Evolutionary conservation across 2,888 invertebrate species (phyloP), one percentile per base, ranked within the genome.

Genomic region (Cheilosia impressa): DNA sequence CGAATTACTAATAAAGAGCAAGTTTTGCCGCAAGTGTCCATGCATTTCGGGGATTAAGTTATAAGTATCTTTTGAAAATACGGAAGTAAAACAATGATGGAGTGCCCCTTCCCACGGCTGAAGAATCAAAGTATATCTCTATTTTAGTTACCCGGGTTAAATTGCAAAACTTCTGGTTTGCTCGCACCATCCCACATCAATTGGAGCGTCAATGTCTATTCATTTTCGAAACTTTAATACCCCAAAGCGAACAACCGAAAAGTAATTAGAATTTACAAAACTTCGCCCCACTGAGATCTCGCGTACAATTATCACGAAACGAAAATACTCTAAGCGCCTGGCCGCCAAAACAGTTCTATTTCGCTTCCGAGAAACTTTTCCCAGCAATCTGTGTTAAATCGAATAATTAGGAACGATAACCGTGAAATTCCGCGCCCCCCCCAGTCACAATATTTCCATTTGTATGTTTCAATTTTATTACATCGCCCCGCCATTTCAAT

Each of bases 331-430:
- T 45, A 47, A 47, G 15, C 15, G 41, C 45, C 53, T 17, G n/a
- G 24, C 43, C 19, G 5, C 34, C 34, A 17, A 38, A 10, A 9
- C 31, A 31, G 31, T 31, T 63, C 31, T 41, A 57, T 10, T n/a
- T 19, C 4, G 27, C 9, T 38, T 15, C 19, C 4, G 24, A 2
- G 19, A 82, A 84, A 78, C 22, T 83, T 83, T 69, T 53, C 31
- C 68, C 43, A 78, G 27, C 79, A 84, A 75, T 75, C 78, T 75
- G 68, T 75, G 71, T 19, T 50, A 68, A 71, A 75, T 79, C 79
- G 75, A 75, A 84, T 84, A 76, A 80, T 79, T 71, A 71, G 60
- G 57, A 76, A 79, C 71, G 65, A 55, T 71, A 80, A 66, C 66
- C 75, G 38, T 55, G 43, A 50, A 38, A 45, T 47, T 47, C 57